Conservation (phyloP, 1,140 invertebrate species). For the Fopius arisanus region DNA sequence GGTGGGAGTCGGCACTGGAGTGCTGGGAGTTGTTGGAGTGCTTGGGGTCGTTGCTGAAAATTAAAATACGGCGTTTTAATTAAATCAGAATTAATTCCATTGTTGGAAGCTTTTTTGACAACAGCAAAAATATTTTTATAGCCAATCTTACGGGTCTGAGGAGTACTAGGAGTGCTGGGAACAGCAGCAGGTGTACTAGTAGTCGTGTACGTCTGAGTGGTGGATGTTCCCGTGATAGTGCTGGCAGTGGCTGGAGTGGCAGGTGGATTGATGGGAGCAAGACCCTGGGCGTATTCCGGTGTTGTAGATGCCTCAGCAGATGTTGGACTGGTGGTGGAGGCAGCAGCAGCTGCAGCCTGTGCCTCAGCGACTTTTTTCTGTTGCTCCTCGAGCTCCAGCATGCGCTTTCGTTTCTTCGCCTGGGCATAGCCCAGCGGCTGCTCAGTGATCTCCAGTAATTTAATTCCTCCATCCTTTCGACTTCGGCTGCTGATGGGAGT, state of each 20-base stretch:
- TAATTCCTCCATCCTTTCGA: slow-evolving; percentile 89
- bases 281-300: slow-evolving; percentile 81
- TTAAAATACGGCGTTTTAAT: neutral
- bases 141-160: slow-evolving; percentile 12
- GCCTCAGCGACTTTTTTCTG: slow-evolving; percentile 74
- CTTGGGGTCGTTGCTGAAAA: slow-evolving; percentile 52
- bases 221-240: slow-evolving; percentile 47
- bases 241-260: slow-evolving; percentile 46
- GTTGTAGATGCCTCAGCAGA: slow-evolving; percentile 65
- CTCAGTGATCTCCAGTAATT: slow-evolving; percentile 92
- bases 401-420: slow-evolving; percentile 68
- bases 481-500: slow-evolving; percentile 64
- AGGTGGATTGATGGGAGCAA: slow-evolving; percentile 66
- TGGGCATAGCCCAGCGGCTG: slow-evolving; percentile 80
- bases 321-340: slow-evolving; percentile 56
- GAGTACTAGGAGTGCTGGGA: neutral
- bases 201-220: slow-evolving; percentile 45
- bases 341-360: slow-evolving; percentile 63
- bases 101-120: neutral
- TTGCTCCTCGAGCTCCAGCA: slow-evolving; percentile 80
- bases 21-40: slow-evolving; percentile 48
- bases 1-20: slow-evolving; percentile 50
- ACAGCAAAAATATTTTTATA: slow-evolving; percentile 2
- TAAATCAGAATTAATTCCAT: slow-evolving; percentile 21
- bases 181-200: slow-evolving; percentile 45